phyloP scores from a whole-genome alignment of 2,888 invertebrate species.

The Drosophila mimetica region DNA sequence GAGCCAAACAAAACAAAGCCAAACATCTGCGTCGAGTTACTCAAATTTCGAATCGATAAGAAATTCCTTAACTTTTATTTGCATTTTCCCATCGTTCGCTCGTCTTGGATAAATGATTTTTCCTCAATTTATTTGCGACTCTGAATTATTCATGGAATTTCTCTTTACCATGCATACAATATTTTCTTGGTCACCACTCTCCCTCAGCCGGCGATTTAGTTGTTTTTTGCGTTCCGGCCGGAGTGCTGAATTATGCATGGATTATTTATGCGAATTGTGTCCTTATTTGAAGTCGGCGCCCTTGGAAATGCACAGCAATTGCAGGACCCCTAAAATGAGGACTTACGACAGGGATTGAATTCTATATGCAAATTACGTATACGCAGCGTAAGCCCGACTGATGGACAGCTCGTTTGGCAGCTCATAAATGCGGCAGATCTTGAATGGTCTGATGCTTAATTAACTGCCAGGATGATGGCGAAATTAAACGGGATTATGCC shows the following conservation, averaged over 20 bases:
- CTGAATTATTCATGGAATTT: slow-evolving; percentile 64
- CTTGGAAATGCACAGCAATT: slow-evolving; percentile 25
- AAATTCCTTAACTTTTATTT: slow-evolving; percentile 30
- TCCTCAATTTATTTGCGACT: slow-evolving; percentile 14
- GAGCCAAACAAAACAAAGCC: slow-evolving; percentile 3
- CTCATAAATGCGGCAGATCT: slow-evolving; percentile 29
- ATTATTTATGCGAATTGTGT: slow-evolving; percentile 51
- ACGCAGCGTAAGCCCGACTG: slow-evolving; percentile 15
- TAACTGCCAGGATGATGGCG: slow-evolving; percentile 30
- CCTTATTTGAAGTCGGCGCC: slow-evolving; percentile 19
- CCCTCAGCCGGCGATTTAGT: neutral
- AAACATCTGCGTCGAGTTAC: slow-evolving; percentile 15
- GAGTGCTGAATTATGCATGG: slow-evolving; percentile 43
- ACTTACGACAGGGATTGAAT: neutral
- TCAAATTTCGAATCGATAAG: slow-evolving; percentile 1
- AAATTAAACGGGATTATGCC: slow-evolving; percentile 23
- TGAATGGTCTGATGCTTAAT: slow-evolving; percentile 24
- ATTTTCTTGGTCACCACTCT: slow-evolving; percentile 18
- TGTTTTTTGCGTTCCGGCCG: slow-evolving; percentile 13
- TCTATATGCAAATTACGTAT: slow-evolving; percentile 14
- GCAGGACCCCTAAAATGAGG: neutral
- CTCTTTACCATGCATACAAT: slow-evolving; percentile 24
- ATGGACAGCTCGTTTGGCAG: slow-evolving; percentile 26
- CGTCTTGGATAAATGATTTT: slow-evolving; percentile 60
- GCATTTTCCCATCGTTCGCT: slow-evolving; percentile 12